Conservation (phyloP, 2,113 vertebrate genomes). For the Tichodroma muraria region DNA sequence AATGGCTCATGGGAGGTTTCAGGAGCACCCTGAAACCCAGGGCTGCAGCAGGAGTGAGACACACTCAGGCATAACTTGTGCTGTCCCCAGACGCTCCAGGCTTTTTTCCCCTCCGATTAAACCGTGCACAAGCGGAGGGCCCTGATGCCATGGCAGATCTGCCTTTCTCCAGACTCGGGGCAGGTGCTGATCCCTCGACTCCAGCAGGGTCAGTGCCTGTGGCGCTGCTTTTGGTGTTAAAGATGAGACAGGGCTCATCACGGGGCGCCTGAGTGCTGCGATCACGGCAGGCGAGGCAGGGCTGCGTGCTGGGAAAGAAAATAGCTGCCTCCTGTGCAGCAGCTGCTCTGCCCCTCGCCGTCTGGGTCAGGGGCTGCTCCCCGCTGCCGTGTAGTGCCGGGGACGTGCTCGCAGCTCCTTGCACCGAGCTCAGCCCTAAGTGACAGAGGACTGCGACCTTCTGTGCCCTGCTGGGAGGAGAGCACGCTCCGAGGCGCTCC, state of each 20-base stretch:
- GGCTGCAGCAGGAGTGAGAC: neutral
- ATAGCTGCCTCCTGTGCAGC: neutral
- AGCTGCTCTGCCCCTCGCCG: neutral
- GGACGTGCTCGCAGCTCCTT: neutral
- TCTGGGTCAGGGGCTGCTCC: neutral
- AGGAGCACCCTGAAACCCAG: neutral
- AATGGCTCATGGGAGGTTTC: neutral
- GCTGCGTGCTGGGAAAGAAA: neutral
- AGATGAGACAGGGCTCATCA: neutral
- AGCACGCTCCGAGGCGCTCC: neutral
- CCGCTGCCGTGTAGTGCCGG: accelerated
- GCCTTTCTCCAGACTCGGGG: neutral
- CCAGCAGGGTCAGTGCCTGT: neutral
- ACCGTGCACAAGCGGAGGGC: neutral
- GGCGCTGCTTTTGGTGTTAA: neutral
- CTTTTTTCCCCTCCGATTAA: neutral
- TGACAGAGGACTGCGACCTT: neutral
- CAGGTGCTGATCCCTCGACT: neutral
- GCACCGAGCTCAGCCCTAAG: neutral
- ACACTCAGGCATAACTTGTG: no score
- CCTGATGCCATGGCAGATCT: neutral
- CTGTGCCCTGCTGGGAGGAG: neutral
- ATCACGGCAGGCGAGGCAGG: neutral
- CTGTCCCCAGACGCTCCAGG: neutral
- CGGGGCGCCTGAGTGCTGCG: accelerated